Conservation (phyloP, 2,888 invertebrate species). For the Antitype chi region DNA sequence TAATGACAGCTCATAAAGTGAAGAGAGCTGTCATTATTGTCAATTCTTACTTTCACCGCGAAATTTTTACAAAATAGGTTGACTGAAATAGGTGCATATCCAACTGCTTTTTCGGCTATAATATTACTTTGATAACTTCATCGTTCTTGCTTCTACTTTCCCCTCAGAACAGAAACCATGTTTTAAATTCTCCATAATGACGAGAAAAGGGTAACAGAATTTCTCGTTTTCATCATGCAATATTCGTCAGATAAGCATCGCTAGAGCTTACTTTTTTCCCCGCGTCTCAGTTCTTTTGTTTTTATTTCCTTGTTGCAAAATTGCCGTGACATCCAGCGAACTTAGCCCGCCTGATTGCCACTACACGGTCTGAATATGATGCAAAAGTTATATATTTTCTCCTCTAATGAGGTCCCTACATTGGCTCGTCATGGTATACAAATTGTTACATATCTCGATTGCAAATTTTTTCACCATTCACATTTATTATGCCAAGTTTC, state of each 20-base stretch:
- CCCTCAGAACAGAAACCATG: neutral
- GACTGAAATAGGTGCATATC: too few species aligned
- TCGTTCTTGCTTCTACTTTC: neutral
- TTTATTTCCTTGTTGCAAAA: constrained; percentile 81
- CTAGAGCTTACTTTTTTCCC: constrained; percentile 61
- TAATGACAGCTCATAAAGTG: too few species aligned
- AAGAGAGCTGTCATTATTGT: too few species aligned
- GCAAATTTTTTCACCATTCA: constrained; percentile 72
- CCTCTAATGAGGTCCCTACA: constrained; percentile 72
- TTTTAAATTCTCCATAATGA: constrained; percentile 1
- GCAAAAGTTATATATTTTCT: constrained; percentile 70
- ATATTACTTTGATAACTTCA: too few species aligned
- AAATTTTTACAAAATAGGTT: too few species aligned
- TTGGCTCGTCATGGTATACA: constrained; percentile 70
- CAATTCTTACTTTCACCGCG: too few species aligned
- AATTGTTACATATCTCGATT: constrained; percentile 70
- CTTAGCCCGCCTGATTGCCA: constrained; percentile 75
- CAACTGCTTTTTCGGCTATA: too few species aligned
- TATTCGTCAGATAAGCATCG: constrained; percentile 30
- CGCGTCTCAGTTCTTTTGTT: constrained; percentile 75
- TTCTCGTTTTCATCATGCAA: constrained; percentile 2
- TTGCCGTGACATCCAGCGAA: constrained; percentile 81
- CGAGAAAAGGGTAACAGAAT: neutral
- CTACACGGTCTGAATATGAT: constrained; percentile 69
- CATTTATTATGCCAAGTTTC: constrained; percentile 59